Conservation (phyloP, 2,888 invertebrate genomes). For the Sarcophaga caerulescens region DNA sequence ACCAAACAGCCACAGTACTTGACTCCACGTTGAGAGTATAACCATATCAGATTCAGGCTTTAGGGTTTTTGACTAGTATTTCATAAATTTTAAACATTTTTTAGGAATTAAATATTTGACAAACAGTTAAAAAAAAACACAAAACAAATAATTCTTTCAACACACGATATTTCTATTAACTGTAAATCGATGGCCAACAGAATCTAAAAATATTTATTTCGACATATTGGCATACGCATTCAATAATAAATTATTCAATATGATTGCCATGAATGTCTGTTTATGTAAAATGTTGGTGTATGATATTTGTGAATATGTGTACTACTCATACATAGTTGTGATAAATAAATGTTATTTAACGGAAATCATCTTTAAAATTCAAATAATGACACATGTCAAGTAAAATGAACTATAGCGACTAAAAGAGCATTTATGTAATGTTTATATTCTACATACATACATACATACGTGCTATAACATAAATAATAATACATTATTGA, state of each 20-base stretch:
- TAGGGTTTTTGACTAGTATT: too few relatives aligned
- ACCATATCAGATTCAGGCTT: too few relatives aligned
- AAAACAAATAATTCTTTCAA: slow-evolving; percentile 4
- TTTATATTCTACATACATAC: background rate
- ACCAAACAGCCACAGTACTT: too few relatives aligned
- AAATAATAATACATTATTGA: slow-evolving; percentile 7
- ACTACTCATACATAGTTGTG: too few relatives aligned
- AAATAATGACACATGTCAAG: slow-evolving; percentile 52
- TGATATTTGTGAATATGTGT: background rate
- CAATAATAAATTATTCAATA: slow-evolving; percentile 11
- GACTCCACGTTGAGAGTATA: too few relatives aligned
- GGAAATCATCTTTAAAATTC: slow-evolving; percentile 44
- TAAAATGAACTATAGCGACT: background rate
- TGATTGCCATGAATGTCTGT: slow-evolving; percentile 8
- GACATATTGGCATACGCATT: background rate
- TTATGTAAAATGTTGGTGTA: background rate
- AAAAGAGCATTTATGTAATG: background rate
- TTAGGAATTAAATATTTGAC: too few relatives aligned
- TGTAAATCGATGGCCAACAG: background rate
- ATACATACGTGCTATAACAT: background rate
- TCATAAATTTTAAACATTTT: too few relatives aligned
- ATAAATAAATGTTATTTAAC: slow-evolving; percentile 23
- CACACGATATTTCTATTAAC: background rate
- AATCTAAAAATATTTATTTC: slow-evolving; percentile 20
- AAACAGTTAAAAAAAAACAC: too few relatives aligned